Evolutionary conservation across 1,140 invertebrate species (phyloP).

Genomic region (Temnothorax longispinosus): DNA sequence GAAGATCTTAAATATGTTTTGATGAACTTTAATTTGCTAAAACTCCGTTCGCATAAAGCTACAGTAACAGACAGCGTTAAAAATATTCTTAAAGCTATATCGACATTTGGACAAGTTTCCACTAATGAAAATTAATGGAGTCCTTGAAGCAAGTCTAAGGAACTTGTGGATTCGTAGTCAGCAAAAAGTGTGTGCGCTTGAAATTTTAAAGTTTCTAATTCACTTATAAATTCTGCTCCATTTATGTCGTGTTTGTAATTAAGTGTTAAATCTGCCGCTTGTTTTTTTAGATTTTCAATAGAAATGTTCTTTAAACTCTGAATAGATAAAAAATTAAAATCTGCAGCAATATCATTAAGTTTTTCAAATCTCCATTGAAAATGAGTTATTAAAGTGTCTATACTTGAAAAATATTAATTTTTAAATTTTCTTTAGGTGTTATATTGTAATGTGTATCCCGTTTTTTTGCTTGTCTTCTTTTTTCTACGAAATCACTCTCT

Average conservation of each 20-base stretch:
- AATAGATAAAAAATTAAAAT: constrained; percentile 25
- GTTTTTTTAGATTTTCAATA: background rate
- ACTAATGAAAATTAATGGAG: background rate
- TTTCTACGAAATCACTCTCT: background rate
- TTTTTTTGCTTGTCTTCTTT: background rate
- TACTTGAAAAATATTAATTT: constrained; percentile 9
- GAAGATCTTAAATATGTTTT: background rate
- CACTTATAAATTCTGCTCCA: constrained; percentile 9
- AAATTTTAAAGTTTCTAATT: constrained; percentile 22
- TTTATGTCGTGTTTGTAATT: background rate
- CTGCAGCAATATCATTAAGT: constrained; percentile 1
- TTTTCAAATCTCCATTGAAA: constrained; percentile 17
- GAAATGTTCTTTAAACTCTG: constrained; percentile 11
- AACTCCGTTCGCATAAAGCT: background rate
- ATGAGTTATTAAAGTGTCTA: constrained; percentile 23
- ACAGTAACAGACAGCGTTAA: background rate
- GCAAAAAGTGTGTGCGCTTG: constrained; percentile 5
- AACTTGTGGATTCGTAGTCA: constrained; percentile 1
- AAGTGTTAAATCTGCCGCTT: constrained; percentile 19
- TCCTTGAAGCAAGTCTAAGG: background rate
- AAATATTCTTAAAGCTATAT: constrained; percentile 1
- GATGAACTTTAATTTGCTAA: background rate
- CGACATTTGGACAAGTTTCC: background rate
- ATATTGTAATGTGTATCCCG: background rate
- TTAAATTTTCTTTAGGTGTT: constrained; percentile 11